Evolutionary conservation across 1,140 invertebrate species (phyloP).

Genomic region (Sycophaga agraensis): DNA sequence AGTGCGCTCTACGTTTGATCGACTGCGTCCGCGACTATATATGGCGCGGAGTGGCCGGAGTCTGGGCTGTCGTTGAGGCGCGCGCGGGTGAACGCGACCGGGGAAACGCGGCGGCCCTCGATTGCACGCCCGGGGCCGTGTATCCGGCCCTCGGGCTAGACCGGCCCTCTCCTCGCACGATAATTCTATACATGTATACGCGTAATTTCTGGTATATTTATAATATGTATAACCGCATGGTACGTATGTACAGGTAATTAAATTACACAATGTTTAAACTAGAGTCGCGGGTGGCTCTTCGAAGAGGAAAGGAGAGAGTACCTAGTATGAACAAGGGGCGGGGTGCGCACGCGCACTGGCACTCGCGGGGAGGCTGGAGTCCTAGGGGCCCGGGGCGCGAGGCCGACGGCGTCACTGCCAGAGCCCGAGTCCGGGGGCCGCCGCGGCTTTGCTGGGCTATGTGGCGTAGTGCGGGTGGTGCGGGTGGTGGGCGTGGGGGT

Average conservation of each 20-base stretch:
- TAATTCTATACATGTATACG: no score
- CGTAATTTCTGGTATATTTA: no score
- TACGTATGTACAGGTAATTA: slow-evolving; percentile 25
- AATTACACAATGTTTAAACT: slow-evolving; percentile 14
- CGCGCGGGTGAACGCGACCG: no score
- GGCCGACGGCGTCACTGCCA: neutral
- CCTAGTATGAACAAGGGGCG: slow-evolving; percentile 10
- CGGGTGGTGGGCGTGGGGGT: slow-evolving; percentile 60
- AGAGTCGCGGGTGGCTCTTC: neutral
- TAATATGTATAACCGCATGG: slow-evolving; percentile 2
- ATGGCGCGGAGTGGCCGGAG: no score
- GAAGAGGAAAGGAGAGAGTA: neutral
- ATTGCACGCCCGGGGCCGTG: no score
- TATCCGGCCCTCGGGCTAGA: no score
- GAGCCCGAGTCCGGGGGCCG: neutral
- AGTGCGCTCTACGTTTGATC: no score
- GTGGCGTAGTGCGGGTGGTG: slow-evolving; percentile 49
- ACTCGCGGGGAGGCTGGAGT: neutral
- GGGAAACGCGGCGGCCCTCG: no score
- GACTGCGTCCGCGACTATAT: no score
- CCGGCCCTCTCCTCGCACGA: no score
- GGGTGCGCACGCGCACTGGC: neutral
- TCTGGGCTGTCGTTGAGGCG: no score
- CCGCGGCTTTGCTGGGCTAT: slow-evolving; percentile 48
- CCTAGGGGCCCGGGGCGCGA: slow-evolving; percentile 34